Percentiles rank a stretch among this genome's conserved stretches.
These are phyloP conservation scores for Eilema griseolum DNA, from an alignment of 2,888 invertebrate genomes.

Conservation along the genomic window DNA sequence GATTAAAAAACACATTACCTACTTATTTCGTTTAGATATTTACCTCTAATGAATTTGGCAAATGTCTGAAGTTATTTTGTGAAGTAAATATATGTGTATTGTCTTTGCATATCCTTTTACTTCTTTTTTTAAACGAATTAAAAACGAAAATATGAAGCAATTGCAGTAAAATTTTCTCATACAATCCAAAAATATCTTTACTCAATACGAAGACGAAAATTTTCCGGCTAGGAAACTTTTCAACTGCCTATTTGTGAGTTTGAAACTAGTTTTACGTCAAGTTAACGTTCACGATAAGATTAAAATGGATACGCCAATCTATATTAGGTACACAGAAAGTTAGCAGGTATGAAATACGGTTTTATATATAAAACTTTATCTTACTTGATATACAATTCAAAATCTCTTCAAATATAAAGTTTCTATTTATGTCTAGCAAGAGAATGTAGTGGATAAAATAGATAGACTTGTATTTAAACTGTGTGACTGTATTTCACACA, in stretches of 20 bases:
- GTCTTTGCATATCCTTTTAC: no score
- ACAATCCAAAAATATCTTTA: neutral
- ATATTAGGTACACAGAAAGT: neutral
- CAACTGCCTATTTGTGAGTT: constrained; percentile 2
- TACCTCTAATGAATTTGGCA: no score
- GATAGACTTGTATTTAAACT: no score
- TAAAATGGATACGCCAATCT: neutral
- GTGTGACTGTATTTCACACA: no score
- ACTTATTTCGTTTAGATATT: no score
- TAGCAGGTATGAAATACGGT: neutral
- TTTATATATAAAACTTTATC: neutral
- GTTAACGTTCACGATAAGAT: constrained; percentile 4
- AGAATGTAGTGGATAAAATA: neutral
- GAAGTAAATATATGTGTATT: no score
- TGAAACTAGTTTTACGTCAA: constrained; percentile 9
- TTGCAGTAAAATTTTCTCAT: no score
- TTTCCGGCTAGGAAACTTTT: neutral
- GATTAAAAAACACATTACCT: no score
- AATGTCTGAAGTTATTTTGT: no score
- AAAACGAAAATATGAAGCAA: no score
- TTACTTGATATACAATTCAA: neutral
- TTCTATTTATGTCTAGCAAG: neutral
- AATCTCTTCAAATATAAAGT: neutral
- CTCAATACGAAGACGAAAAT: neutral
- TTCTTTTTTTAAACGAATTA: no score